These are phyloP conservation scores for Stomatorhinus ivindoensis DNA, from an alignment of 2,113 vertebrate genomes.

Conservation along the genomic window DNA sequence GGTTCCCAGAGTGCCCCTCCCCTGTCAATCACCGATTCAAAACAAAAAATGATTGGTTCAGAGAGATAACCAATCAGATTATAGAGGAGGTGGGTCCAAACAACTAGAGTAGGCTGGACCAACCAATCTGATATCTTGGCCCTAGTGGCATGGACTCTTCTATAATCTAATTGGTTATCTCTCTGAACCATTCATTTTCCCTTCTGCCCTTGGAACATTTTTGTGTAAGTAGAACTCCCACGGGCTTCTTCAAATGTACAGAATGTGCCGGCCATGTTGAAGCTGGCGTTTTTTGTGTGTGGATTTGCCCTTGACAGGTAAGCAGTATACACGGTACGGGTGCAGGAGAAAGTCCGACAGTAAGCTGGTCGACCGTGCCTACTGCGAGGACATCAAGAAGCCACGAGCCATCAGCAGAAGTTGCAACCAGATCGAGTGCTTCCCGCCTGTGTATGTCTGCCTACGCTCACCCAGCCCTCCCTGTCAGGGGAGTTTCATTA, in stretches of 20 bases:
- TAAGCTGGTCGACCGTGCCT: slow-evolving; percentile 85
- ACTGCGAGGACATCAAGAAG: slow-evolving; percentile 75
- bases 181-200: too few relatives aligned
- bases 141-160: too few relatives aligned
- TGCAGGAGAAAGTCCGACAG: slow-evolving; percentile 81
- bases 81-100: too few relatives aligned
- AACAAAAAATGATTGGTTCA: background rate
- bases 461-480: background rate
- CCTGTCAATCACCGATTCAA: background rate
- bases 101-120: too few relatives aligned
- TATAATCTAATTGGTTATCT: too few relatives aligned
- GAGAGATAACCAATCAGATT: too few relatives aligned
- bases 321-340: slow-evolving; percentile 84
- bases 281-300: background rate
- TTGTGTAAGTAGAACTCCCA: too few relatives aligned
- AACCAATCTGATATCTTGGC: too few relatives aligned
- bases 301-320: slow-evolving; percentile 57
- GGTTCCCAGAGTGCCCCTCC: background rate
- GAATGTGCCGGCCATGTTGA: background rate
- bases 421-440: slow-evolving; percentile 89
- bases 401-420: slow-evolving; percentile 73
- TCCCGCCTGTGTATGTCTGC: slow-evolving; percentile 76
- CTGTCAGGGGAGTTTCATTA: background rate
- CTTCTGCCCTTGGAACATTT: too few relatives aligned
- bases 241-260: background rate